Percentiles rank a stretch among this genome's conserved stretches.
Conservation (phyloP, 2,888 invertebrate genomes). For the Syritta pipiens region DNA sequence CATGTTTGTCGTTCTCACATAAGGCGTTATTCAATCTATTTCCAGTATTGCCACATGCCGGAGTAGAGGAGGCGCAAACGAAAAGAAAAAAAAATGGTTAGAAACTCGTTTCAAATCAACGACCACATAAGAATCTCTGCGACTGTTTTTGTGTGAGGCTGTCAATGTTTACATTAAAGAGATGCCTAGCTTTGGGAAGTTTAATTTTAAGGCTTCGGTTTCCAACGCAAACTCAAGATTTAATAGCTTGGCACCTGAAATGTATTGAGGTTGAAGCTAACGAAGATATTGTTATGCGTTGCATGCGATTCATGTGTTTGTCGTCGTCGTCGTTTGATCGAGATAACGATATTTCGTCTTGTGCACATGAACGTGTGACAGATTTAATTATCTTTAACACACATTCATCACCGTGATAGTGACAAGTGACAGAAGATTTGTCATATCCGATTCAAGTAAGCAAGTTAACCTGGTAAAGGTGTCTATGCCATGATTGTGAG, state of each 20-base stretch:
- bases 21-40: neutral
- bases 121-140: no score
- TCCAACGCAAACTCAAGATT: neutral
- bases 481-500: no score
- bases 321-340: neutral
- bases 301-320: neutral
- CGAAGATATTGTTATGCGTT: neutral
- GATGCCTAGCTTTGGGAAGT: neutral
- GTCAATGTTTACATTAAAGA: no score
- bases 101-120: neutral
- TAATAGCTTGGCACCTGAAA: neutral
- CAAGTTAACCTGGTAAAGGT: no score
- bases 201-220: neutral
- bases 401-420: no score
- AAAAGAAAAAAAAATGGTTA: neutral
- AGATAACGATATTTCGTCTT: no score
- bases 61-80: neutral
- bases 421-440: no score
- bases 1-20: neutral
- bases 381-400: no score
- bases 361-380: no score
- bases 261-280: neutral
- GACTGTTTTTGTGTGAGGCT: neutral
- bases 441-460: no score
- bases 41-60: neutral